A percentile compares a stretch with the other conserved stretches of the same genome.
Conservation (phyloP, 2,113 vertebrate species). For the Mus spicilegus region DNA sequence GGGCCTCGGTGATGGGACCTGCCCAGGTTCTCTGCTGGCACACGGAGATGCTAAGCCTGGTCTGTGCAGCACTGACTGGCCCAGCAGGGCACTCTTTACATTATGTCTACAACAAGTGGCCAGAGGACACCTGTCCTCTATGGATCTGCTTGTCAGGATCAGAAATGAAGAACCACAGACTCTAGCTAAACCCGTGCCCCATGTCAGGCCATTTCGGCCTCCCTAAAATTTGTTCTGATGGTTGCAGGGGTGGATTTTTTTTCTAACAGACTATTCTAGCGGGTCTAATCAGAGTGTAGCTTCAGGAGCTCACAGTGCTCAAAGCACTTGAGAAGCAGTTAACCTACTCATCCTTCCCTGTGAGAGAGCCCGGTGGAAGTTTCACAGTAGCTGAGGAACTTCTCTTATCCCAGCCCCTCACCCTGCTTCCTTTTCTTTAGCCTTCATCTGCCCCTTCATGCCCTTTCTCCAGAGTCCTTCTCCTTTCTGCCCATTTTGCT, state of each 20-base stretch:
- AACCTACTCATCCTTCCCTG: neutral
- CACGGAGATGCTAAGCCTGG: neutral
- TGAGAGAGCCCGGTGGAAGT: neutral
- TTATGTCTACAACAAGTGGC: neutral
- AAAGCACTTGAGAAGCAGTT: neutral
- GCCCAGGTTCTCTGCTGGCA: neutral
- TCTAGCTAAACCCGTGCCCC: neutral
- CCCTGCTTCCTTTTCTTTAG: neutral
- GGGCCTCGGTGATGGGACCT: fast-evolving
- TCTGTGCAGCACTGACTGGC: neutral
- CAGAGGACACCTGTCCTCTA: neutral
- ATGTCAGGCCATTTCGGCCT: neutral
- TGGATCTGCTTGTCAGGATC: neutral
- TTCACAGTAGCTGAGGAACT: neutral
- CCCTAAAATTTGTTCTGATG: neutral
- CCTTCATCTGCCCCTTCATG: neutral
- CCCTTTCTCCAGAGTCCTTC: neutral
- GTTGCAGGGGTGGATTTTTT: neutral
- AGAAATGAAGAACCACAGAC: neutral
- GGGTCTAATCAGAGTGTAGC: neutral
- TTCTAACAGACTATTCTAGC: neutral
- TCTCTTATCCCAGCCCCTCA: neutral
- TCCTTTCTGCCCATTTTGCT: neutral
- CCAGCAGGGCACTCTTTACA: fast-evolving
- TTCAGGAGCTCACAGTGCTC: neutral